phyloP scores from a whole-genome alignment of 2,797 vertebrate species.

The Saguinus oedipus region DNA sequence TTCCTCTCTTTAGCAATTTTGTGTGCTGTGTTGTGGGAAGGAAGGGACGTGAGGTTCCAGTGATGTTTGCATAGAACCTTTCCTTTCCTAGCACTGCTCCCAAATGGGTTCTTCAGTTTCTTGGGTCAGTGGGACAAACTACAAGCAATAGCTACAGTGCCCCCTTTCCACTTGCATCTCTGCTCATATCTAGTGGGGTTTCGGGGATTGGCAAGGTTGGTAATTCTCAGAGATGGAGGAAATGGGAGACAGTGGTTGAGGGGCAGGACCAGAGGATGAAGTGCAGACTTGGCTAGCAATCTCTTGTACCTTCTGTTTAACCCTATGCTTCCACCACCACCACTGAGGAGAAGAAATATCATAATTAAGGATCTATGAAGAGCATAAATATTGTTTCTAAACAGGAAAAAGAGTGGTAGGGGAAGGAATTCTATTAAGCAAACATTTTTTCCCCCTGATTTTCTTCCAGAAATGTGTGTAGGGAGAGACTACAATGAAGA shows the following conservation, averaged over 20 bases:
- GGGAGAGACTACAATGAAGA: conserved; percentile 26
- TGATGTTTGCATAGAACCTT: background rate
- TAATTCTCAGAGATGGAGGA: background rate
- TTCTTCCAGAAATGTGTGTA: conserved; percentile 56
- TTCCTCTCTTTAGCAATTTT: conserved; percentile 28
- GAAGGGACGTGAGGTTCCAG: background rate
- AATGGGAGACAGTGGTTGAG: background rate
- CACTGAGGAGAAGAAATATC: background rate
- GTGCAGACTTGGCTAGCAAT: background rate
- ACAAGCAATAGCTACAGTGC: background rate
- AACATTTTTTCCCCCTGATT: background rate
- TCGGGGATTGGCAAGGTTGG: background rate
- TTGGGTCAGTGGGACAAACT: background rate
- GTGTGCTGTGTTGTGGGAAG: background rate
- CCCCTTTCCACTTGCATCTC: background rate
- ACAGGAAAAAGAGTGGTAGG: background rate
- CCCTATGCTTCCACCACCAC: background rate
- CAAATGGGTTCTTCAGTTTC: background rate
- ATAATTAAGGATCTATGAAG: conserved; percentile 5
- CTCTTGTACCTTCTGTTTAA: background rate
- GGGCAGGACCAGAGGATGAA: background rate
- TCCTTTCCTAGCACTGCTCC: background rate
- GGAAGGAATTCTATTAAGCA: conserved; percentile 39
- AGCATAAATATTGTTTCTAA: conserved; percentile 37
- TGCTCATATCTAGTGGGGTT: background rate